These are phyloP conservation scores for Takifugu bimaculatus DNA, from an alignment of 2,113 vertebrate species.

Conservation along the genomic window DNA sequence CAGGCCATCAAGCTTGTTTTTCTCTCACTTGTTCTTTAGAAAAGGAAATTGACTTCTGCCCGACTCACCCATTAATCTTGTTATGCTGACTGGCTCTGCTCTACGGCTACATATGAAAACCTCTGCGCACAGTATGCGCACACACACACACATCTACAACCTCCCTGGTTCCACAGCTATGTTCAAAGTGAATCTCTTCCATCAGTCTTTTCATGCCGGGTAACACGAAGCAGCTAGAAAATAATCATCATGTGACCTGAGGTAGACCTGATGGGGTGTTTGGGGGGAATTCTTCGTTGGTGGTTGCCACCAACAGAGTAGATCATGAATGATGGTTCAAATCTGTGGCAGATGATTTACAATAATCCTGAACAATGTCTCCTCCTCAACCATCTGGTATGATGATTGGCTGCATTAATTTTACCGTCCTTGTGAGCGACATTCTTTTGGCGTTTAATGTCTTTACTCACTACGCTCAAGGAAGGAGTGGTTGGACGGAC, in stretches of 20 bases:
- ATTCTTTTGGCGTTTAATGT: background rate
- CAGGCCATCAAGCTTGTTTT: slow-evolving; percentile 43
- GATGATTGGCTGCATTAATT: too few relatives aligned
- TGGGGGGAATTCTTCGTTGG: too few relatives aligned
- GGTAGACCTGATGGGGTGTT: too few relatives aligned
- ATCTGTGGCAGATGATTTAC: too few relatives aligned
- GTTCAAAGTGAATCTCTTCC: slow-evolving; percentile 15
- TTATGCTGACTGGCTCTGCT: slow-evolving; percentile 23
- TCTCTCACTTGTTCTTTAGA: slow-evolving; percentile 36
- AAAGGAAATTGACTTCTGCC: slow-evolving; percentile 45
- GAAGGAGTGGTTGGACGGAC: background rate
- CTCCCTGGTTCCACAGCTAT: background rate
- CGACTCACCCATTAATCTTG: slow-evolving; percentile 46
- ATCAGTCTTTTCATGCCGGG: background rate
- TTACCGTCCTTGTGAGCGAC: too few relatives aligned
- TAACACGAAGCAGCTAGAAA: too few relatives aligned
- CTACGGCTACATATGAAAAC: slow-evolving; percentile 21
- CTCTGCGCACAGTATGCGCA: background rate
- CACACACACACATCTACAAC: slow-evolving; percentile 4
- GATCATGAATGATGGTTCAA: too few relatives aligned
- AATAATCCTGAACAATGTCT: too few relatives aligned
- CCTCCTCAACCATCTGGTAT: too few relatives aligned
- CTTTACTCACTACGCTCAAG: background rate
- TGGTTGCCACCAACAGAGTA: too few relatives aligned
- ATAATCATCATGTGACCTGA: too few relatives aligned